Evolutionary conservation across 2,888 invertebrate genomes (phyloP), one percentile per base, ranked within the genome.

Genomic region (Drosophila kuntzei): DNA sequence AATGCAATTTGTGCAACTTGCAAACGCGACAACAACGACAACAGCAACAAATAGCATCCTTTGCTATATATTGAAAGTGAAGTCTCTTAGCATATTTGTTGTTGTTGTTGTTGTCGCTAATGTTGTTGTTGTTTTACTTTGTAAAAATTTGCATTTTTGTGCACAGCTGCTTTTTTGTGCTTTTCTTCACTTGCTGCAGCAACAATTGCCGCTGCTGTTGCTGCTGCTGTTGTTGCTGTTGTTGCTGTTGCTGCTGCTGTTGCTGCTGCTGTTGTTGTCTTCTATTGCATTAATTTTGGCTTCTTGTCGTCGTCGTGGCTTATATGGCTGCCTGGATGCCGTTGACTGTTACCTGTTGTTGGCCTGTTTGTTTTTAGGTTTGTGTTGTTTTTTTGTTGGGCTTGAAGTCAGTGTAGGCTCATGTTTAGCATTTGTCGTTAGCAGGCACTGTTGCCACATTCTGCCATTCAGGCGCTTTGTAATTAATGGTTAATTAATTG

Each of bases 1-100:
- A 89, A 89, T 87, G 90, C 87, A 87, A 87, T 87, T 86, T 86
- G 89, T 87, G 90, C 90, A 89, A 89, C 87, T 89, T 64, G 80
- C 84, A 83, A 89, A 67, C 87, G 80, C 87, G 84, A 89, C 76
- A 87, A 67, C 82, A 75, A 55, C 47, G 66, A 65, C 60, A 89
- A 81, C 79, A 71, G 58, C 41, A 68, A 65, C 65, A 80, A 85
- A 78, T 77, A 66, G 78, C 85, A 85, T 89, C 89, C 90, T 89
- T 85, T 87, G 71, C 82, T 85, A 69, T 85, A 89, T 79, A 85
- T 86, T 88, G 89, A 85, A 89, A 85, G 85, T 85, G 84, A 85
- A 89, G 87, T 89, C 88, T 87, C 88, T 83, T 81, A 85, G 89
- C 83, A 89, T 88, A 73, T 71, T 83, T 88, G 76, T 25, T 60